Evolutionary conservation across 2,113 vertebrate genomes (phyloP), one percentile per base, ranked within the genome.

Genomic region (Lathamus discolor): DNA sequence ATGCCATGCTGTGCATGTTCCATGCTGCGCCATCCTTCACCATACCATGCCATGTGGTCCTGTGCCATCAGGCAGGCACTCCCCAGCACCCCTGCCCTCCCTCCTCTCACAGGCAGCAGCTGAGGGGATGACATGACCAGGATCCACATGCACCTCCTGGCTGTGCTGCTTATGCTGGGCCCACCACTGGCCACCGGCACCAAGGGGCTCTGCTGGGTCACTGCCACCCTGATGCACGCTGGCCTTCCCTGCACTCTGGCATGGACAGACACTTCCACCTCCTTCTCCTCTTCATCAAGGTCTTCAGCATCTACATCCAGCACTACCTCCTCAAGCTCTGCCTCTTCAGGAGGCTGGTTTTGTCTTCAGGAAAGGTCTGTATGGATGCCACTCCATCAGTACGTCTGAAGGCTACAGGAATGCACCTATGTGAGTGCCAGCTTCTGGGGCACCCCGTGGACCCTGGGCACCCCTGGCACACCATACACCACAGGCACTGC

Each of bases 281-380:
- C 61, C 29, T 78, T 17, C 77, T 90, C 63, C 87, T 86, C 63
- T 7, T 93, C 16, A 1, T 86, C 72, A 93, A 86, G 72, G 92
- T 90, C 83, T 86, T 86, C 72, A 83, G 86, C 6, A 2, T 86
- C 70, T 78, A 86, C 14, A 33, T 83, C 39, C 77, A 28, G 63
- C 70, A 37, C 27, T 86, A 82, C 87, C 64, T 90, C 35, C 72
- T 93, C 39, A 86, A 90, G 83, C 83, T 93, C 64, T 83, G 59
- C 46, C n/a, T 90, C 59, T 86, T 66, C 1, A 33, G 67, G 43
- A 0, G 5, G 28, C 46, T 43, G 14, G 49, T 49, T 48, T 91
- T 28, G 10, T 68, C 83, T 91, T 73, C 77, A 86, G 33, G 61
- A 31, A 28, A n/a, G 35, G 68, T 29, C 49, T 22, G 0, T 83